Evolutionary conservation across 1,140 invertebrate genomes (phyloP).

Genomic region (Macrobrachium nipponense): DNA sequence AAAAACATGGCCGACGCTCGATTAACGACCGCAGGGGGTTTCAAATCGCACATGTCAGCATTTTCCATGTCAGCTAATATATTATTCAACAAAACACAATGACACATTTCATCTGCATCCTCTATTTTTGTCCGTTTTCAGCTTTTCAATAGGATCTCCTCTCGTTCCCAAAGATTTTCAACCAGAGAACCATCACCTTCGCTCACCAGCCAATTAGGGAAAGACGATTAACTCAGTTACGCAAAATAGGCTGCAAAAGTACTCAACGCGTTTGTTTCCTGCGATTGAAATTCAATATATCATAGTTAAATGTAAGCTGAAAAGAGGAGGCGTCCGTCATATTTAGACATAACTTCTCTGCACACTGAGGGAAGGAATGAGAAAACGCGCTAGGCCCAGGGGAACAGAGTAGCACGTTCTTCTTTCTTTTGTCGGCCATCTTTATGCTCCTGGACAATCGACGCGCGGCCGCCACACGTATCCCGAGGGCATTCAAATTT

Average conservation of each 20-base stretch:
- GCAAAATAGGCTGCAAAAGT: too few relatives aligned
- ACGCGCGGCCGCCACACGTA: constrained; percentile 27
- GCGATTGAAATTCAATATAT: too few relatives aligned
- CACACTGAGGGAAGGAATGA: too few relatives aligned
- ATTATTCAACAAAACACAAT: constrained; percentile 47
- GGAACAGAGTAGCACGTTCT: constrained; percentile 27
- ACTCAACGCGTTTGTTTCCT: too few relatives aligned
- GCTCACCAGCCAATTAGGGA: not conserved
- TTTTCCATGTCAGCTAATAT: constrained; percentile 13
- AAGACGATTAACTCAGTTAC: too few relatives aligned
- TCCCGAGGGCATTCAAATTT: constrained; percentile 37
- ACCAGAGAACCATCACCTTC: not conserved
- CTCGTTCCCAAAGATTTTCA: not conserved
- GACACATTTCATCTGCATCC: constrained; percentile 41
- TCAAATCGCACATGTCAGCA: constrained; percentile 10
- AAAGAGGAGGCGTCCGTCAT: not conserved
- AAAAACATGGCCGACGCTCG: too few relatives aligned
- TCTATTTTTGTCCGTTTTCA: constrained; percentile 36
- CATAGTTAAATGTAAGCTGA: too few relatives aligned
- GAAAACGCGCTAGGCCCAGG: not conserved
- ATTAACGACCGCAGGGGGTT: not conserved
- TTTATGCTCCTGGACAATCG: constrained; percentile 40
- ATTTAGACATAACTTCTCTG: too few relatives aligned
- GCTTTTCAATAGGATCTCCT: constrained; percentile 12
- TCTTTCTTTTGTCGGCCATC: constrained; percentile 27